A percentile compares a stretch with the other conserved stretches of the same genome.
Conservation (phyloP, 2,113 vertebrate genomes). For the rabbit (Oryctolagus cuniculus) region mOryCun1.1 NC_091433.1:18895001-18895500, state of each 20-base stretch:
- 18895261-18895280: constrained; percentile 21
- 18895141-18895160: not conserved
- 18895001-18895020: not conserved
- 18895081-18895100: not conserved
- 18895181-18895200: not conserved
- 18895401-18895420: constrained; percentile 71
- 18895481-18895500: constrained; percentile 84
- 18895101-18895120: fast-evolving
- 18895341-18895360: not conserved
- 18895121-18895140: not conserved
- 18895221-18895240: not conserved
- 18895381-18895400: constrained; percentile 76
- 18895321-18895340: not conserved
- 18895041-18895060: not conserved
- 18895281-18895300: not conserved
- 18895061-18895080: not conserved
- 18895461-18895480: constrained; percentile 78
- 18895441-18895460: constrained; percentile 84
- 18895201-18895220: not conserved
- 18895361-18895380: not conserved
- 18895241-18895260: constrained; percentile 13
- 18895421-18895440: constrained; percentile 76
- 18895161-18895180: not conserved
- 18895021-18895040: not conserved
- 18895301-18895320: not conserved